phyloP scores from a whole-genome alignment of 2,797 vertebrate genomes.

The Crax fasciolata region DNA sequence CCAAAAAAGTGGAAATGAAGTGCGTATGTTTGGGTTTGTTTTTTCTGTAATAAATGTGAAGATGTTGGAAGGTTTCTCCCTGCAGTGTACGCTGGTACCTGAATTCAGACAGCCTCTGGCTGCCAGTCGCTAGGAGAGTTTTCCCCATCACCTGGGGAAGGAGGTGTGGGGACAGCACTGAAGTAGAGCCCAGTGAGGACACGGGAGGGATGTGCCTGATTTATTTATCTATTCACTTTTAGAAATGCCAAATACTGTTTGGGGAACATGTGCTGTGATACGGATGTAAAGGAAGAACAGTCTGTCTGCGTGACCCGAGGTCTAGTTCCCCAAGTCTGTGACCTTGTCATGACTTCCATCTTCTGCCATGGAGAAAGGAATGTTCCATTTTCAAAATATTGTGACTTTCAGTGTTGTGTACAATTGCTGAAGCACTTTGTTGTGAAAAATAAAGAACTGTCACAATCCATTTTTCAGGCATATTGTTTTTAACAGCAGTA shows the following conservation, averaged over 20 bases:
- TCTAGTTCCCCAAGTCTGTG: not conserved
- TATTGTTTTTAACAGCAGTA: not conserved
- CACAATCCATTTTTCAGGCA: not conserved
- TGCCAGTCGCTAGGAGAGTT: not conserved
- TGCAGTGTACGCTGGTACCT: not conserved
- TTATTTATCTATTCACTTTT: not conserved
- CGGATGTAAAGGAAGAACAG: not conserved
- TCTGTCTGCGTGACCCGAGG: not conserved
- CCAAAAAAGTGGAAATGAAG: not conserved
- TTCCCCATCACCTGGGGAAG: accelerated
- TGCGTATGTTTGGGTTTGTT: accelerated
- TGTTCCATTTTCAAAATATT: not conserved
- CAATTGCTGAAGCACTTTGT: not conserved
- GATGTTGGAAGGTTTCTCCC: not conserved
- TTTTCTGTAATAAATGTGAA: not conserved
- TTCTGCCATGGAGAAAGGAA: not conserved
- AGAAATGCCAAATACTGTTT: not conserved
- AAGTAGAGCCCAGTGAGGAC: accelerated
- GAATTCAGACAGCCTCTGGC: not conserved
- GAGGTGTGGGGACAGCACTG: not conserved
- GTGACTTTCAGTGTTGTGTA: not conserved
- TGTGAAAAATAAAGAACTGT: not conserved
- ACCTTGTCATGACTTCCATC: not conserved
- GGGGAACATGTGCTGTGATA: not conserved
- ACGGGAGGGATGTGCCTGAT: accelerated